Evolutionary conservation across 2,888 invertebrate species (phyloP), one percentile per base, ranked within the genome.

Genomic region (Drosophila colorata): DNA sequence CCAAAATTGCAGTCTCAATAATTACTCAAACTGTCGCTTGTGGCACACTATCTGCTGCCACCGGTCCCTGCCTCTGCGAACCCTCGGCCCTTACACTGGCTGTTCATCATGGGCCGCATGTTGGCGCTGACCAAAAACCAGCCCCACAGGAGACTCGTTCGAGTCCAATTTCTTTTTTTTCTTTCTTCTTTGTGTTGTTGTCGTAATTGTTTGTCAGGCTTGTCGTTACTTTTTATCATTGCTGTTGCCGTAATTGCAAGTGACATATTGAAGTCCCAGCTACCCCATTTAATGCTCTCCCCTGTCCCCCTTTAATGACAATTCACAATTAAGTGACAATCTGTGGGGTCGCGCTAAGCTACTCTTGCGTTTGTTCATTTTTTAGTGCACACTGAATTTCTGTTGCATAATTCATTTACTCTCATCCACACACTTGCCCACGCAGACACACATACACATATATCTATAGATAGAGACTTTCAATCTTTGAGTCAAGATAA

Each of bases 21-120:
- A 85, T 85, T 85, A 85, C 85, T 85, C 88, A 85, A 85, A 88
- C 74, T 87, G 88, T 85, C 85, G 88, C 81, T 84, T 81, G 66
- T 73, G 84, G 81, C 77, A 67, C 68, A 58, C 74, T 67, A 56
- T 69, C 57, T 44, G 23, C 49, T 25, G 9, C 47, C 28, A 41
- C 53, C 18, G 16, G 1, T 14, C 41, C 13, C 40, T n/a, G 11
- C 13, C 9, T 9, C 31, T 23, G 11, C 56, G 14, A 8, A 9
- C 37, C 49, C 37, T 14, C 23, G 6, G 4, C 25, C 23, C 41
- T 44, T 47, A 49, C 59, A 49, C 23, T 20, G 48, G n/a, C 52
- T 43, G 40, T 69, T 53, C 60, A 59, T 68, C 52, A 59, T 53
- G 53, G 31, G 56, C 59, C 40, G 55, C 51, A 38, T 59, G 53